Evolutionary conservation across 2,797 vertebrate genomes (phyloP).

Genomic region (Knipowitschia caucasica): DNA sequence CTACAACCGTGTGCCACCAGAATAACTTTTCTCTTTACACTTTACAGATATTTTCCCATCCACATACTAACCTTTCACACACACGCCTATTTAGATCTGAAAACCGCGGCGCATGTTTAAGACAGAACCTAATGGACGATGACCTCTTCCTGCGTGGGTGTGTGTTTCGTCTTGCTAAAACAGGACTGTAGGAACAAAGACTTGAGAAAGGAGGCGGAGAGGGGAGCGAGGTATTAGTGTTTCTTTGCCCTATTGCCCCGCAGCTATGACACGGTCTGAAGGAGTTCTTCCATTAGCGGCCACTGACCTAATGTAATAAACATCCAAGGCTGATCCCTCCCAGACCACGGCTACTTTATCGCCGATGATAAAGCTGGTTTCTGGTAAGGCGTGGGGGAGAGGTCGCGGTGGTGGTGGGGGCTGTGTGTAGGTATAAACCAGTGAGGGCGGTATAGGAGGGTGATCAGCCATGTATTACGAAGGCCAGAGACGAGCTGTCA

Average conservation of each 20-base stretch:
- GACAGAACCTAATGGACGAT: constrained; percentile 43
- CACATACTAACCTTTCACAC: constrained; percentile 21
- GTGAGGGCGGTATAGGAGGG: constrained; percentile 31
- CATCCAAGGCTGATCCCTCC: constrained; percentile 69
- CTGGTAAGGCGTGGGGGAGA: constrained; percentile 39
- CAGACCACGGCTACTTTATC: constrained; percentile 65
- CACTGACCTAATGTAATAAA: constrained; percentile 73
- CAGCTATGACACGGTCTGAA: constrained; percentile 66
- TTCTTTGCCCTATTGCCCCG: constrained; percentile 54
- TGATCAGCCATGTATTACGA: constrained; percentile 52
- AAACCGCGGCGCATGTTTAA: constrained; percentile 37
- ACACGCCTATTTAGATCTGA: constrained; percentile 46
- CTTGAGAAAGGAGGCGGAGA: neutral
- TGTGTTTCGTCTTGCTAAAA: constrained; percentile 17
- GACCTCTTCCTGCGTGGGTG: constrained; percentile 28
- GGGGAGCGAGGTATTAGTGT: constrained; percentile 35
- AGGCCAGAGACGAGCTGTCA: constrained; percentile 55
- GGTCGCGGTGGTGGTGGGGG: neutral
- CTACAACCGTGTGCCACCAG: no score
- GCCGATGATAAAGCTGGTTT: constrained; percentile 70
- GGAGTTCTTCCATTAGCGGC: constrained; percentile 64
- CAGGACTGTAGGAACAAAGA: constrained; percentile 22
- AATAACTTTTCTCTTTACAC: neutral
- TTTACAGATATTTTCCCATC: neutral
- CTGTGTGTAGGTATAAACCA: neutral